Evolutionary conservation across 2,113 vertebrate genomes (phyloP).

Genomic region (Syngnathus scovelli): DNA sequence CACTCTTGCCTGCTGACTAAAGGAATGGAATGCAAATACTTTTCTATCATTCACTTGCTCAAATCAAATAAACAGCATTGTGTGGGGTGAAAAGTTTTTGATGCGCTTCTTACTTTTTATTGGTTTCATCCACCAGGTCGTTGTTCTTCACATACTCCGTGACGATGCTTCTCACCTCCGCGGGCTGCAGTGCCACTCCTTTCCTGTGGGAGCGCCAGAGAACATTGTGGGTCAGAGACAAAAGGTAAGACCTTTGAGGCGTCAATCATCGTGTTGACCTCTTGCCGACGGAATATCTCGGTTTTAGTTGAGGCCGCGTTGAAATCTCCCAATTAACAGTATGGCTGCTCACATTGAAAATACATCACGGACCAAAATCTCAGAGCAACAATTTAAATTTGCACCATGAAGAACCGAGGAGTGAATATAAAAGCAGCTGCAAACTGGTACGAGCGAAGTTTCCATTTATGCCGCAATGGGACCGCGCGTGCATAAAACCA

Average conservation of each 20-base stretch:
- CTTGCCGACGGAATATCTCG: too few species aligned
- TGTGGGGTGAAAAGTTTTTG: neutral
- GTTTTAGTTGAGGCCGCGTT: too few species aligned
- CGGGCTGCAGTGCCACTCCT: conserved; percentile 76
- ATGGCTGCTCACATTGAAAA: too few species aligned
- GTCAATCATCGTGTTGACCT: too few species aligned
- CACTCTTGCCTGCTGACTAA: neutral
- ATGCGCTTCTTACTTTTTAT: conserved; percentile 82
- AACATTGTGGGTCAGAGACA: neutral
- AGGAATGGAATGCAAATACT: neutral
- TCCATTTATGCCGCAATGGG: neutral
- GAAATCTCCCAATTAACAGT: too few species aligned
- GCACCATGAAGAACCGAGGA: neutral
- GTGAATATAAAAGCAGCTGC: neutral
- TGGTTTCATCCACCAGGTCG: conserved; percentile 80
- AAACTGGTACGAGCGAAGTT: neutral
- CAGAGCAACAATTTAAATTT: neutral
- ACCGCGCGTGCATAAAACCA: neutral
- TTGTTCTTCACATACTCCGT: conserved; percentile 86
- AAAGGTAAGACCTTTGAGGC: too few species aligned
- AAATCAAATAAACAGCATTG: neutral
- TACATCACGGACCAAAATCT: neutral
- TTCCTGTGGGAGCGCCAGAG: conserved; percentile 68
- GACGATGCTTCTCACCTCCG: conserved; percentile 80
- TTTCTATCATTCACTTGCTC: neutral